Evolutionary conservation across 2,797 vertebrate genomes (phyloP), one percentile per base, ranked within the genome.

Genomic region (Gymnothorax reevesii): DNA sequence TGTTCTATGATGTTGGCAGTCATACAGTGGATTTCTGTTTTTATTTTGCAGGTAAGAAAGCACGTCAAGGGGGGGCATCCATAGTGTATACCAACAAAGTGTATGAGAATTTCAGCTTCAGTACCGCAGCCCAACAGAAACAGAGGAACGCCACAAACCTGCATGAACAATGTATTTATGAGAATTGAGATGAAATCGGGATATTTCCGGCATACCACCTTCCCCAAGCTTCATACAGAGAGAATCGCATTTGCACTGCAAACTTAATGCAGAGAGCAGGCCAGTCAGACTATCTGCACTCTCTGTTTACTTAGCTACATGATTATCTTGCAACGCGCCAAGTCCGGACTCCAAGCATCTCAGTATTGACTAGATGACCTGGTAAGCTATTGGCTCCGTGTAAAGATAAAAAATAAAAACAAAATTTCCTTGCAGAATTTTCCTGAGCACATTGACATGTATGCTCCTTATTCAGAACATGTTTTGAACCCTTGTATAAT

Each of bases 51-150:
- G 69, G 10, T 73, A 73, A 73, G 69, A 73, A 42, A 42, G 69
- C 69, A 27, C 1, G 33, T 73, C 69, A 73, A 42, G 27, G 3
- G n/a, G 13, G 10, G 69, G 25, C 33, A 73, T 73, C 69, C 27
- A 42, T 73, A 73, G 69, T 73, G 69, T 73, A 73, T 17, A 42
- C 69, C 69, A 73, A 73, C n/a, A 73, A 73, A 27, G 69, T 73
- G 10, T 73, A 73, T 27, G 69, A 73, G 69, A 73, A 73, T 73
- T 73, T 27, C 69, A 73, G 69, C 13, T 73, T 42, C 27, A 42
- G 69, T 12, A 27, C 8, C 12, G 2, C 25, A 9, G 0, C 10
- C 69, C 69, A 10, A 10, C 69, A 33, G 69, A 73, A 25, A 13
- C 25, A 73, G 27, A 73, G 69, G 69, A 27, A 2, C 10, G 13